Evolutionary conservation across 2,888 invertebrate genomes (phyloP).

Genomic region (Caenorhabditis sp.): DNA sequence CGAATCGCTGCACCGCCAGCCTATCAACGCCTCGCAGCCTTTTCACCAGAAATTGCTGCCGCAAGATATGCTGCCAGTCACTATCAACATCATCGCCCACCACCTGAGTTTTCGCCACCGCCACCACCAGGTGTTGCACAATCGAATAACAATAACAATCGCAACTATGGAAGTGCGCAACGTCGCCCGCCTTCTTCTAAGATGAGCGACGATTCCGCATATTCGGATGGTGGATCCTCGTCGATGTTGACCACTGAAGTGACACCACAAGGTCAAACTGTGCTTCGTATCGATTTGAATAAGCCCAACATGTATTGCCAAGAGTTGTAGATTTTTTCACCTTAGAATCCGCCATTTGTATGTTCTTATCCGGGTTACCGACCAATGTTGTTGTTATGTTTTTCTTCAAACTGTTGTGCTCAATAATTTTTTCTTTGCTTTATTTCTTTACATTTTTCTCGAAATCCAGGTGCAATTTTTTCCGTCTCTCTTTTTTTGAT

Average conservation of each 20-base stretch:
- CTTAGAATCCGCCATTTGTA: neutral
- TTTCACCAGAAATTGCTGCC: conserved; percentile 10
- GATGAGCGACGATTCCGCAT: conserved; percentile 63
- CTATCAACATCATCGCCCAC: conserved; percentile 46
- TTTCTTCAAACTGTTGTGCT: neutral
- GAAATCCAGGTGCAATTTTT: neutral
- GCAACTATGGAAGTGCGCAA: conserved; percentile 24
- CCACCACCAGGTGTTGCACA: conserved; percentile 28
- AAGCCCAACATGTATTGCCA: conserved; percentile 46
- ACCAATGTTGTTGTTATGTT: neutral
- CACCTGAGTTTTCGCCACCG: conserved; percentile 50
- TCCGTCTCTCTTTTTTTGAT: neutral
- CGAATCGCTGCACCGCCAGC: conserved; percentile 42
- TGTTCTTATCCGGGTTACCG: neutral
- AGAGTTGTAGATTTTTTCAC: conserved; percentile 22
- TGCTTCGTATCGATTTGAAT: conserved; percentile 55
- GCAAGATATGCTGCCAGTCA: conserved; percentile 29
- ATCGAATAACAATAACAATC: conserved; percentile 4
- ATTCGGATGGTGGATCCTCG: conserved; percentile 57
- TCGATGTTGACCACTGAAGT: conserved; percentile 55
- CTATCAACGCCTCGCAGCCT: conserved; percentile 34
- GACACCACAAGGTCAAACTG: conserved; percentile 55
- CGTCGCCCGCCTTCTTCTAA: conserved; percentile 49
- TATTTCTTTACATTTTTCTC: neutral
- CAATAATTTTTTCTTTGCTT: neutral